Conservation (phyloP, 2,888 invertebrate genomes). For the Polyploca ridens region DNA sequence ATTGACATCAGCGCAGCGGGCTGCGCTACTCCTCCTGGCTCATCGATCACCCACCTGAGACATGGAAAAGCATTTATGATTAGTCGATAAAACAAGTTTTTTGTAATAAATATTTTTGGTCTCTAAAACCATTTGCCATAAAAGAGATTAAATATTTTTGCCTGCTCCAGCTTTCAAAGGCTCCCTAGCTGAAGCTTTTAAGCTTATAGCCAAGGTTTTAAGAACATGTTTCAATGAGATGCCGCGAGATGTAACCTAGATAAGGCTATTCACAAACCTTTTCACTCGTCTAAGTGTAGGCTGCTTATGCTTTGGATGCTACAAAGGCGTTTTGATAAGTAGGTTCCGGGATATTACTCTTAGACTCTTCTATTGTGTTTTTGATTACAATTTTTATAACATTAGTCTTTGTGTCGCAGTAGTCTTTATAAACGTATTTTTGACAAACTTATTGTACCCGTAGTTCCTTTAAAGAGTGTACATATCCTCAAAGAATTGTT, state of each 20-base stretch:
- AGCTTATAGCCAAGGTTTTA: conserved; percentile 29
- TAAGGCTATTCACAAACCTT: conserved; percentile 38
- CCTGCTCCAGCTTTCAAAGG: conserved; percentile 8
- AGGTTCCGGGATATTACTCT: background rate
- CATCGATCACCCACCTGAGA: no score
- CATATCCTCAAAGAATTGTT: no score
- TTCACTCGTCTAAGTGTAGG: conserved; percentile 7
- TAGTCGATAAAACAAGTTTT: background rate
- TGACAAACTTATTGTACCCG: no score
- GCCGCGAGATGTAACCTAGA: conserved; percentile 62
- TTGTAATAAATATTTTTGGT: background rate
- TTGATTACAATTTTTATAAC: background rate
- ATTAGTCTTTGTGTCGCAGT: no score
- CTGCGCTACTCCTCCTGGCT: no score
- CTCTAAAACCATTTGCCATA: background rate
- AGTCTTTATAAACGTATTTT: no score
- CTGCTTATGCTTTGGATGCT: background rate
- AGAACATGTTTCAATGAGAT: conserved; percentile 46
- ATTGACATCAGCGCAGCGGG: no score
- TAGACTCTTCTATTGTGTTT: background rate
- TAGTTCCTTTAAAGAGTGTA: no score
- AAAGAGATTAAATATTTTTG: background rate
- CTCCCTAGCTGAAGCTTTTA: conserved; percentile 29
- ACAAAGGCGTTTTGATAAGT: conserved; percentile 4
- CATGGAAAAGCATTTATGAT: no score